phyloP scores from a whole-genome alignment of 2,888 invertebrate genomes.

The Mallateleia sp. region DNA sequence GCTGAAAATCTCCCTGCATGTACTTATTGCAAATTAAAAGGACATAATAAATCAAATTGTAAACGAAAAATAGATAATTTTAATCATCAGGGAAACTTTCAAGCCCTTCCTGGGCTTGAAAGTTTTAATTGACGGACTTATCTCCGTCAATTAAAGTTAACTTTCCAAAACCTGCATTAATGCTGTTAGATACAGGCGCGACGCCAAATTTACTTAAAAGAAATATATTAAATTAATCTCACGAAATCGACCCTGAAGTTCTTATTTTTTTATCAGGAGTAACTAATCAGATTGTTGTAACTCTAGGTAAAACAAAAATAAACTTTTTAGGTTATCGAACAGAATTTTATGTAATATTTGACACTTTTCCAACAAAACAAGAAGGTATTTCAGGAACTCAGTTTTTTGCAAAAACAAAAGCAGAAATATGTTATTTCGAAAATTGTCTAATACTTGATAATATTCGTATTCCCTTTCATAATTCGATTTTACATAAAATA shows the following conservation, averaged over 20 bases:
- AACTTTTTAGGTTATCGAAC: not conserved
- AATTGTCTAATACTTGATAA: too few species aligned
- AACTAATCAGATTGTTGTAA: not conserved
- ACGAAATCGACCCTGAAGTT: not conserved
- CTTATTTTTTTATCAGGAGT: not conserved
- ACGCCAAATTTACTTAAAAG: conserved; percentile 20
- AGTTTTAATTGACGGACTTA: too few species aligned
- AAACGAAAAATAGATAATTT: too few species aligned
- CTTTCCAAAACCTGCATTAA: too few species aligned
- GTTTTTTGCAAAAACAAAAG: not conserved
- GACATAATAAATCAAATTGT: not conserved
- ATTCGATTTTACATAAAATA: too few species aligned
- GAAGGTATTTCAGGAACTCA: conserved; percentile 10
- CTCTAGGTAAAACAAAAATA: conserved; percentile 6
- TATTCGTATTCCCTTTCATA: too few species aligned
- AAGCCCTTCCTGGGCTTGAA: conserved; percentile 7
- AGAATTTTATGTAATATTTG: conserved; percentile 5
- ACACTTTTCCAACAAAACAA: conserved; percentile 6
- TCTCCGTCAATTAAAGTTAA: not conserved
- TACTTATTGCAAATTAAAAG: not conserved
- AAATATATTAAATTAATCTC: not conserved
- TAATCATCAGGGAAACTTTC: conserved; percentile 6
- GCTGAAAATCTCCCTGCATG: conserved; percentile 15
- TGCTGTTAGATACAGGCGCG: conserved; percentile 41
- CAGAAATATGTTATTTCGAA: conserved; percentile 29